A percentile compares a stretch with the other conserved stretches of the same genome.
phyloP scores from a whole-genome alignment of 2,797 vertebrate species.

The Clamator glandarius region DNA sequence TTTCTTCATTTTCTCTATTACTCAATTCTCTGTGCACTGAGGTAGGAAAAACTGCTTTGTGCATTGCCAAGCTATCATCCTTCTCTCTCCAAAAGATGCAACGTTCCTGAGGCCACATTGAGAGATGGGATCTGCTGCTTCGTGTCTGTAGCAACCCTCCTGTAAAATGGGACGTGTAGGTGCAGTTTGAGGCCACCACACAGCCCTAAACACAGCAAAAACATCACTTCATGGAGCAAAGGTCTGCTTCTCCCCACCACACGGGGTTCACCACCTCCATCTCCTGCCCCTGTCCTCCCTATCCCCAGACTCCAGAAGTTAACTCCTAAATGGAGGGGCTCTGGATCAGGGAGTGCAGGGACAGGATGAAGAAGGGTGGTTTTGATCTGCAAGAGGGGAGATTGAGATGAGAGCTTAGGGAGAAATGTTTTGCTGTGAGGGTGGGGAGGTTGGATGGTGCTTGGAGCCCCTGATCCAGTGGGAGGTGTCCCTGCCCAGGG shows the following conservation, averaged over 20 bases:
- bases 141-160: neutral
- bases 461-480: no score
- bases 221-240: neutral
- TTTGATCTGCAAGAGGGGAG: no score
- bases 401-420: no score
- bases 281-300: no score
- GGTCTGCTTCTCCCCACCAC: neutral
- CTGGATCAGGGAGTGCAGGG: no score
- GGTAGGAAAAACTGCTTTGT: neutral
- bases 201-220: neutral
- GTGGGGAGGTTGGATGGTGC: no score
- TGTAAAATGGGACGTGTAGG: rapidly evolving
- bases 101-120: rapidly evolving
- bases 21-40: neutral
- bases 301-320: rapidly evolving
- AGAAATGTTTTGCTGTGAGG: no score
- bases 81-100: neutral
- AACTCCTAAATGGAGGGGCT: no score
- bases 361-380: no score
- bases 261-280: neutral
- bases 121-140: neutral
- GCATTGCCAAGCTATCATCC: neutral
- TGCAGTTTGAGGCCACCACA: rapidly evolving
- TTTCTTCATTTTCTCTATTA: neutral
- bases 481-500: no score